Percentiles rank a stretch among this genome's conserved stretches.
Evolutionary conservation across 2,797 vertebrate species (phyloP).

Genomic region (Poecilia gillii): DNA sequence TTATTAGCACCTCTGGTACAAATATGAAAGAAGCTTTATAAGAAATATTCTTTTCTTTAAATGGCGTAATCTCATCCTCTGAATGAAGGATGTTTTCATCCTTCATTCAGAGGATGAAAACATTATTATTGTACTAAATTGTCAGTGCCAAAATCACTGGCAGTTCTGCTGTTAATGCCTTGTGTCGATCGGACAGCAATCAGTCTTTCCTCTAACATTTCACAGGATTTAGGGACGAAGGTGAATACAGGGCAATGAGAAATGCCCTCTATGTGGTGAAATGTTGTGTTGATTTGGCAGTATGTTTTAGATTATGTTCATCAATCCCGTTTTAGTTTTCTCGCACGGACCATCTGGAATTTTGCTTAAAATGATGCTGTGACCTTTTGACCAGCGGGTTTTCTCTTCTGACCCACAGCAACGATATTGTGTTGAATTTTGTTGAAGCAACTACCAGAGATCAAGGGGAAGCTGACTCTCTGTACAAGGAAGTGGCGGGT

Average conservation of each 20-base stretch:
- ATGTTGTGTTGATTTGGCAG: neutral
- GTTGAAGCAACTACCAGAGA: conserved; percentile 61
- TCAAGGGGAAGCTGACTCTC: conserved; percentile 57
- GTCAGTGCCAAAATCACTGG: neutral
- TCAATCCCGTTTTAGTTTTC: no score
- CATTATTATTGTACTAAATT: neutral
- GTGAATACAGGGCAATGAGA: no score
- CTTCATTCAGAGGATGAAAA: neutral
- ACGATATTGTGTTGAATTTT: conserved; percentile 82
- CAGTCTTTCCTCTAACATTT: no score
- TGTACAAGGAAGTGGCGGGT: conserved; percentile 69
- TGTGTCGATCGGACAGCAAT: neutral
- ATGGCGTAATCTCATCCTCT: neutral
- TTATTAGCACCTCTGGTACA: neutral
- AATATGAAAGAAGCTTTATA: neutral
- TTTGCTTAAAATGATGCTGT: conserved; percentile 34
- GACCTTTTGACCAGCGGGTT: conserved; percentile 68
- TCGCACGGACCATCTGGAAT: no score
- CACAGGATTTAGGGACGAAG: no score
- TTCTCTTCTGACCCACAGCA: conserved; percentile 70
- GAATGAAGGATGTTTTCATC: no score
- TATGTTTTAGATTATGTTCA: neutral
- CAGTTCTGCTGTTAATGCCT: neutral
- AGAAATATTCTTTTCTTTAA: neutral
- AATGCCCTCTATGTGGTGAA: neutral